Percentiles rank a stretch among this genome's conserved stretches.
Evolutionary conservation across 2,113 vertebrate species (phyloP).

Genomic region (Phylloscopus trochiloides): DNA sequence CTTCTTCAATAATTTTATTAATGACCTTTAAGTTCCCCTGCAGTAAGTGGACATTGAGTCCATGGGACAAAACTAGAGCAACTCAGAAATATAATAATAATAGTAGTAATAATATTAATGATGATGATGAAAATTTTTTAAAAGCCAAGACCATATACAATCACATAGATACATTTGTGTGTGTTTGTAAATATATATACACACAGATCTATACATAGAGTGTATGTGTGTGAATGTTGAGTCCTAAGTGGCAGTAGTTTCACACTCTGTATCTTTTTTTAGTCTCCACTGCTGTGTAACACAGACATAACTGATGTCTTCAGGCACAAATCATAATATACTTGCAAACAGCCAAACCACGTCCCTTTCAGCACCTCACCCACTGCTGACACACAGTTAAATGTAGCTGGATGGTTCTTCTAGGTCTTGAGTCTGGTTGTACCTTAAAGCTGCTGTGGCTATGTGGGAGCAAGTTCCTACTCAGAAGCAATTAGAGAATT

Average conservation of each 20-base stretch:
- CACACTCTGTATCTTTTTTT: neutral
- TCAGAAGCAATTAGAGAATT: neutral
- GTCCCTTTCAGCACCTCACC: neutral
- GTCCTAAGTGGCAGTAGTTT: neutral
- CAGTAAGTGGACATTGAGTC: neutral
- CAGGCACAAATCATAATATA: neutral
- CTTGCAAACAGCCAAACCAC: neutral
- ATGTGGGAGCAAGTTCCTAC: neutral
- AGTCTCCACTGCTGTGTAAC: neutral
- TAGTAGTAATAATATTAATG: neutral
- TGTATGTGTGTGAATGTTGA: neutral
- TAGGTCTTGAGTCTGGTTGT: neutral
- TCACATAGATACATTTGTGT: neutral
- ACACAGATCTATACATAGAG: neutral
- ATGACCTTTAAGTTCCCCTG: neutral
- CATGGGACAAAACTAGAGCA: neutral
- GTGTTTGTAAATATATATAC: rapidly evolving
- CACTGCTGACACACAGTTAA: neutral
- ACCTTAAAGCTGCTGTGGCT: neutral
- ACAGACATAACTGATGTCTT: neutral
- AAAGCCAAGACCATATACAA: neutral
- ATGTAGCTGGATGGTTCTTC: neutral
- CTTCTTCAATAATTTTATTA: neutral
- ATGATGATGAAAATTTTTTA: neutral
- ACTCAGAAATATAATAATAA: neutral